Conservation (phyloP, 2,113 vertebrate genomes). For the Zosterops borbonicus region DNA sequence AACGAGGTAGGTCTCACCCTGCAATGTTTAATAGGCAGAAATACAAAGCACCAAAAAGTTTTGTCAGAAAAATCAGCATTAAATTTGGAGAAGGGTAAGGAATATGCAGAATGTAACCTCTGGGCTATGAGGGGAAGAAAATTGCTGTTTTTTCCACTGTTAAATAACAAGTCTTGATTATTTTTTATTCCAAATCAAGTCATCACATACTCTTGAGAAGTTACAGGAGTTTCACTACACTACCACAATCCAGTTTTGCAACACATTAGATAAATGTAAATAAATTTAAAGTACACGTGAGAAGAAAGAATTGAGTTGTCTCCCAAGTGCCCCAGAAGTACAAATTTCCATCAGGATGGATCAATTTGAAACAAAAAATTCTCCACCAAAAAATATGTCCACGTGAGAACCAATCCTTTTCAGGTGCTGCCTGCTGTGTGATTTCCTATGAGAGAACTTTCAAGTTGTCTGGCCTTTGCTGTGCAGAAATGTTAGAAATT, state of each 20-base stretch:
- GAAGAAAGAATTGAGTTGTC: not conserved
- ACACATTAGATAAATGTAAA: not conserved
- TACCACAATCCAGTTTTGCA: not conserved
- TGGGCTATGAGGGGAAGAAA: not conserved
- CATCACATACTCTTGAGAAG: not conserved
- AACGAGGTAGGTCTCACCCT: not conserved
- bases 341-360: not conserved
- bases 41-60: not conserved
- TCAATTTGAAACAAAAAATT: not conserved
- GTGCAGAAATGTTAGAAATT: not conserved
- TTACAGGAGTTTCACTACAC: not conserved
- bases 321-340: not conserved
- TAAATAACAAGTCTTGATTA: not conserved
- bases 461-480: not conserved
- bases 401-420: not conserved
- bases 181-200: not conserved
- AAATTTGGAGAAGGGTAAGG: not conserved
- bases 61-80: not conserved
- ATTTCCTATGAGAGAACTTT: not conserved
- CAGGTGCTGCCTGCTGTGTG: not conserved
- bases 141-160: not conserved
- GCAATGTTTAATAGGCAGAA: not conserved
- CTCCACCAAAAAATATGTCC: not conserved
- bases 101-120: not conserved
- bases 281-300: not conserved